Evolutionary conservation across 2,113 vertebrate genomes (phyloP).

Genomic region (Geococcyx californianus): DNA sequence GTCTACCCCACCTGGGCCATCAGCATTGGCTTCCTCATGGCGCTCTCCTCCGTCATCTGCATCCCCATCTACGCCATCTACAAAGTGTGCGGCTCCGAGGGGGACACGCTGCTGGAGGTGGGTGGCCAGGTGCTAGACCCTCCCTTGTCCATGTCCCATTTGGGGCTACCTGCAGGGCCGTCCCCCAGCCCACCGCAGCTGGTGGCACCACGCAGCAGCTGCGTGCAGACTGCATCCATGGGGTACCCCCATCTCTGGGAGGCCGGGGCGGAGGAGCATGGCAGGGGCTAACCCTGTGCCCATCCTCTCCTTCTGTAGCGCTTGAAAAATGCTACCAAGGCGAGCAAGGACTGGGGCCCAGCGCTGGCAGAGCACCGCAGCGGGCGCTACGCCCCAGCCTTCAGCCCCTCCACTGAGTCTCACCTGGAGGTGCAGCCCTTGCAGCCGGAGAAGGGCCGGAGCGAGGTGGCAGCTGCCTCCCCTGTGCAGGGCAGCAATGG

Average conservation of each 20-base stretch:
- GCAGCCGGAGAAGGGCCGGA: conserved; percentile 83
- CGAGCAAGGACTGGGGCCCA: conserved; percentile 93
- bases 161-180: not conserved
- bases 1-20: conserved; percentile 92
- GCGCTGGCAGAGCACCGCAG: conserved; percentile 91
- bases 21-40: conserved; percentile 92
- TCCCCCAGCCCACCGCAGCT: not conserved
- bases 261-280: not conserved
- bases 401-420: conserved; percentile 77
- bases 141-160: not conserved
- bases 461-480: conserved; percentile 77
- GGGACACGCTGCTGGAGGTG: conserved; percentile 92
- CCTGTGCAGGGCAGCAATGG: conserved; percentile 90
- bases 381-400: conserved; percentile 83
- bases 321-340: conserved; percentile 89
- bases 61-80: conserved; percentile 93
- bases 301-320: conserved; percentile 74
- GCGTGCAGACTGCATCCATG: not conserved
- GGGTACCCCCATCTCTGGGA: not conserved
- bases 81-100: conserved; percentile 87
- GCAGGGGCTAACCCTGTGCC: not conserved
- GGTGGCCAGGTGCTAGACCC: not conserved
- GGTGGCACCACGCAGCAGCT: not conserved
- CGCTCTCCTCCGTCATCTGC: conserved; percentile 93
- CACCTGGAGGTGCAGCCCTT: conserved; percentile 85